Evolutionary conservation across 1,140 invertebrate genomes (phyloP), one percentile per base, ranked within the genome.

Genomic region (Lasioglossum albipes): DNA sequence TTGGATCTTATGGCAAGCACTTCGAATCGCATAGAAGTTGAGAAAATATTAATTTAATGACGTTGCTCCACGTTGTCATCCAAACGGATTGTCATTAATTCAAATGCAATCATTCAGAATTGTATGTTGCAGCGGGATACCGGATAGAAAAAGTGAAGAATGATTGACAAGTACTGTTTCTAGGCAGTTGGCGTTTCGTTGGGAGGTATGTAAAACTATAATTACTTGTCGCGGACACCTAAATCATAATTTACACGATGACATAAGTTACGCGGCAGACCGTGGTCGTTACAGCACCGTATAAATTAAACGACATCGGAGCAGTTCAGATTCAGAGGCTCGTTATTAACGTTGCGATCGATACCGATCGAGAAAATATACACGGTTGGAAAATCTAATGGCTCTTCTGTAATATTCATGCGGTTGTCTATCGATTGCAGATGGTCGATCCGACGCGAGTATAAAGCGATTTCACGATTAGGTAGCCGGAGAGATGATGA

Each of bases 401-500:
- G 16, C 59, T 41, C 36, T 57, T 45, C n/a, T 54, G 22, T 7
- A 45, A 49, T 27, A 61, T 22, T 22, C 52, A 16, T 59, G 27
- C 16, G 42, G n/a, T 76, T 61, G 45, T 13, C 36, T 7, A 42
- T 67, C 52, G 41, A 45, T 77, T 20, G 41, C 52, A 5, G 52
- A 13, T 27, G 27, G 45, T 72, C 27, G 61, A 57, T 54, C 18
- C 52, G 52, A 45, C 10, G n/a, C 18, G 36, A 18, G 49, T 22
- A 57, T 62, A 12, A 42, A 41, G 16, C 2, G 27, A 13, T 78
- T 64, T 31, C 27, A 7, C 1, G 75, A 36, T 20, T 12, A 77
- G 75, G 61, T 67, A 62, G 13, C 18, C 45, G 36, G 36, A 27
- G 18, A 20, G 36, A 10, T 66, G 20, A 36, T 73, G 77, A 83